Percentiles rank a stretch among this genome's conserved stretches.
Conservation (phyloP, 2,888 invertebrate genomes). For the Hirtodrosophila trivittata region DNA sequence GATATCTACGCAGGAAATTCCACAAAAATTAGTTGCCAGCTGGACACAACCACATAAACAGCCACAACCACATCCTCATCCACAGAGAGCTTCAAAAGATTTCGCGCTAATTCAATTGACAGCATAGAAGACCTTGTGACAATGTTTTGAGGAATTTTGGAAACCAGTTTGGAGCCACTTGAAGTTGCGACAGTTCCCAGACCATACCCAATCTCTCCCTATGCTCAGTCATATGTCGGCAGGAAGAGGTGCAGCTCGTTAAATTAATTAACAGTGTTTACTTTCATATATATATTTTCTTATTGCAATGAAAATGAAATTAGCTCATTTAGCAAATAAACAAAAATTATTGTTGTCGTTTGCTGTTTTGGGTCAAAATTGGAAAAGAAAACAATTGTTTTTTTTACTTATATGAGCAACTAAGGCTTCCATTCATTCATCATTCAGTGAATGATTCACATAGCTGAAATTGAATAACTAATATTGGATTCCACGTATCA, state of each 20-base stretch:
- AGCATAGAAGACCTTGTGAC: slow-evolving; percentile 56
- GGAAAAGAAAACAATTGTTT: background rate
- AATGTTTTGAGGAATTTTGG: slow-evolving; percentile 31
- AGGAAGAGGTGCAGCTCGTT: slow-evolving; percentile 65
- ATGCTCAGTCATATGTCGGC: slow-evolving; percentile 10
- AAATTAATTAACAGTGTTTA: slow-evolving; percentile 54
- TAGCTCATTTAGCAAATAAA: slow-evolving; percentile 5
- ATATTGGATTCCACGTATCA: background rate
- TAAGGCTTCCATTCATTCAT: background rate
- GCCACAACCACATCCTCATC: background rate
- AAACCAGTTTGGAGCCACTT: slow-evolving; percentile 43
- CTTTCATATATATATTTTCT: slow-evolving; percentile 22
- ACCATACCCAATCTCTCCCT: slow-evolving; percentile 11
- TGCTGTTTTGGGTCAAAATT: slow-evolving; percentile 23
- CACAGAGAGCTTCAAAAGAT: slow-evolving; percentile 5
- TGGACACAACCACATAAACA: background rate
- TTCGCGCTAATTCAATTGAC: slow-evolving; percentile 74
- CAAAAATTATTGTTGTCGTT: slow-evolving; percentile 7
- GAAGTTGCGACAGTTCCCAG: slow-evolving; percentile 20
- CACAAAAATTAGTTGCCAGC: slow-evolving; percentile 19
- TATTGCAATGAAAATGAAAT: slow-evolving; percentile 30
- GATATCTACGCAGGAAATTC: slow-evolving; percentile 52
- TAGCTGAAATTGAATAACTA: slow-evolving; percentile 1
- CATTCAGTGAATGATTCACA: slow-evolving; percentile 27
- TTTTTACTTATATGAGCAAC: background rate